Evolutionary conservation across 2,888 invertebrate species (phyloP), one percentile per base, ranked within the genome.

Genomic region (Prenolepis imparis): DNA sequence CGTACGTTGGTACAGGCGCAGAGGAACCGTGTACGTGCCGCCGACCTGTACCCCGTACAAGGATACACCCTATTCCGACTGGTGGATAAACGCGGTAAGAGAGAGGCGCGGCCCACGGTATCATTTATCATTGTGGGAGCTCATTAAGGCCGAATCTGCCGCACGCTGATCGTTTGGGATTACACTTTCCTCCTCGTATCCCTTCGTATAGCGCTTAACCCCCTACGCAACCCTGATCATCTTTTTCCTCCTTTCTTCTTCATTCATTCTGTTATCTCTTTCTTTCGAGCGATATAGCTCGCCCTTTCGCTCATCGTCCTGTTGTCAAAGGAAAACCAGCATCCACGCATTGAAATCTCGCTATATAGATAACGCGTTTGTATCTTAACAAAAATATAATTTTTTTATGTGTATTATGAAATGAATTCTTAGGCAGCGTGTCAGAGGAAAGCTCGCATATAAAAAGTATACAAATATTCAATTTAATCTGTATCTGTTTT

Each of bases 71-170:
- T 85, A 87, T 91, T 91, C 87, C 85, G 86, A 85, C 85, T 81
- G 84, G 86, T 91, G 92, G 91, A 92, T 92, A 91, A 92, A 88
- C 91, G 88, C 82, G 86, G 89, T 83, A 87, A 87, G 90, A 91
- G 91, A 94, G 94, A 95, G 95, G 95, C 94, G 95, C 95, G 94
- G 90, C 94, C 93, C 94, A 94, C 94, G 94, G 91, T 93, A 93
- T 93, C 94, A 95, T 95, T 95, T 95, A 95, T 95, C 95, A 95
- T 95, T 94, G 94, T 91, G 92, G 91, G 92, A 94, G 94, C 95
- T 95, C 95, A 95, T 95, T 95, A 95, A 94, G 94, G 92, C 92
- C 93, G 94, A 95, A 95, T 95, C 95, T 94, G 93, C 94, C 93
- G 93, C 93, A 90, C 92, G 90, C 93, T 93, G 93, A 94, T 94